Conservation (phyloP, 2,113 vertebrate species). For the Narcine bancroftii region DNA sequence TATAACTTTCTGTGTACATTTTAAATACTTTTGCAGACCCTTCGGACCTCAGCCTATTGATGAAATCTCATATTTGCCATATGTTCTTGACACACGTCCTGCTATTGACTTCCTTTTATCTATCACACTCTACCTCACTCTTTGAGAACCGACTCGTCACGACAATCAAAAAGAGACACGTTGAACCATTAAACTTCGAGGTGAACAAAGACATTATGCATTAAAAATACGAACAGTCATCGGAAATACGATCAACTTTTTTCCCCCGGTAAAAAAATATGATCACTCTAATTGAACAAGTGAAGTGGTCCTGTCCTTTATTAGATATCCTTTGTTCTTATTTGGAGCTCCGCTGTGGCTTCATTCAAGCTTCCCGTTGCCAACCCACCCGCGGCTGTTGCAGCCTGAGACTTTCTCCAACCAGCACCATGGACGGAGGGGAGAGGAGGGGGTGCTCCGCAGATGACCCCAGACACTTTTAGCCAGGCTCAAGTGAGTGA, state of each 20-base stretch:
- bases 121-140: background rate
- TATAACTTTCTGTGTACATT: background rate
- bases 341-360: background rate
- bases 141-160: background rate
- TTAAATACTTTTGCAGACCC: background rate
- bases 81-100: background rate
- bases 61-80: background rate
- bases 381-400: background rate
- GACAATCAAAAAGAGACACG: background rate
- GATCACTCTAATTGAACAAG: background rate
- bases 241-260: background rate
- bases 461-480: slow-evolving; percentile 8
- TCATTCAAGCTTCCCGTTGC: background rate
- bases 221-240: background rate
- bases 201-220: background rate
- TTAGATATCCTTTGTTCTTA: background rate
- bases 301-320: background rate
- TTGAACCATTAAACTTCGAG: background rate
- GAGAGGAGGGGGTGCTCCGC: too few relatives aligned
- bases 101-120: background rate
- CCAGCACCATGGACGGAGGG: background rate
- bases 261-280: background rate
- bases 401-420: background rate
- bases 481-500: background rate
- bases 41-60: background rate